phyloP scores from a whole-genome alignment of 2,888 invertebrate species.

The Aspidiotus destructor region DNA sequence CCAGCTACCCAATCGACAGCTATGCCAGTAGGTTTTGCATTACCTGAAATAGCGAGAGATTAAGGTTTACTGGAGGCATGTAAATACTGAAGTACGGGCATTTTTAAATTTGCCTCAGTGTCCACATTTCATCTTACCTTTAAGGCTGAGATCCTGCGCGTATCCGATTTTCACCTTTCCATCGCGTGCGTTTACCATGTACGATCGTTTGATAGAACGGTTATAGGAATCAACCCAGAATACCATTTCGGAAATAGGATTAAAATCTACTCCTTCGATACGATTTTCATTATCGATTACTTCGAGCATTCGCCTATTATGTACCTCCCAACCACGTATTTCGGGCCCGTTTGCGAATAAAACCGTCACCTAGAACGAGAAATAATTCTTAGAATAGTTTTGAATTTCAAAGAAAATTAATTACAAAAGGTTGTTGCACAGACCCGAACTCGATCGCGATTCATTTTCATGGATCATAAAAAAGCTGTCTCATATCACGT shows the following conservation, averaged over 20 bases:
- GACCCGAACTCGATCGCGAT: background rate
- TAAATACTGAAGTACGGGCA: background rate
- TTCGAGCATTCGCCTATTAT: slow-evolving; percentile 55
- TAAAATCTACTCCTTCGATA: slow-evolving; percentile 84
- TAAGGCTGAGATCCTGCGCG: slow-evolving; percentile 78
- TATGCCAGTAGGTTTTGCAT: slow-evolving; percentile 74
- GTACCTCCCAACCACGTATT: slow-evolving; percentile 62
- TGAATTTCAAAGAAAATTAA: background rate
- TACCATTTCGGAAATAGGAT: slow-evolving; percentile 69
- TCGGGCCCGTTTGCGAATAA: slow-evolving; percentile 50
- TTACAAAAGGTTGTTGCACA: background rate
- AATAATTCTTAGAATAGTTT: slow-evolving; percentile 1
- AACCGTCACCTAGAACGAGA: slow-evolving; percentile 36
- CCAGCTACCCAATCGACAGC: slow-evolving; percentile 90
- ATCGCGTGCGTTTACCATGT: slow-evolving; percentile 68
- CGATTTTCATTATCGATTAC: slow-evolving; percentile 76
- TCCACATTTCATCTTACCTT: slow-evolving; percentile 41
- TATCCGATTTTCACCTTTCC: slow-evolving; percentile 70
- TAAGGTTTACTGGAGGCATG: background rate
- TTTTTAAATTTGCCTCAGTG: no score
- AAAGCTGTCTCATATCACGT: background rate
- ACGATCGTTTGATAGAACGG: slow-evolving; percentile 81
- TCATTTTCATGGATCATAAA: background rate
- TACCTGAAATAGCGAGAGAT: slow-evolving; percentile 44
- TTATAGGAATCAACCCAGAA: slow-evolving; percentile 95